Base-by-base conservation (phyloP, 92 coral and sea anemone genomes). In the Epizoanthus stellaris region DNA sequence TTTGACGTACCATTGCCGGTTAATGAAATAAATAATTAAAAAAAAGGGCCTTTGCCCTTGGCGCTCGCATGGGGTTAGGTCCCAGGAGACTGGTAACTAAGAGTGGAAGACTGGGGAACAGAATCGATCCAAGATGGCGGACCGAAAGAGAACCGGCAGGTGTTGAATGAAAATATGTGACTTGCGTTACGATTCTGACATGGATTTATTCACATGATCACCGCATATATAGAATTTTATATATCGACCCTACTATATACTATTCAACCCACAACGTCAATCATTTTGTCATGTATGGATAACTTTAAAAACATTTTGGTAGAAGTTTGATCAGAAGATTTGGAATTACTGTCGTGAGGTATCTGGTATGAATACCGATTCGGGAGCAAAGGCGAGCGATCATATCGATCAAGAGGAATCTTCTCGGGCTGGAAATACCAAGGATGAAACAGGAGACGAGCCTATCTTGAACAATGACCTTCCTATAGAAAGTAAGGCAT, bases 371-470 rank as follows among this genome's bases (percentile, higher is more conserved):
- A 71, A 62, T 43, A 62, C 71, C 4, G 59, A 79, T 43, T 20
- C 70, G n/a, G 82, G 64, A 9, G 42, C 25, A 62, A 45, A 63
- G 34, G 58, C 72, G 40, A 21, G n/a, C 57, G 25, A 63, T 74
- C 59, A 20, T 47, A 36, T 61, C 10, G 64, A 70, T 70, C 15
- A 10, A 25, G 76, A 20, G 17, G 36, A 43, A 20, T 70, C 52
- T 42, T 79, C 59, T 60, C 82, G 38, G 71, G 1, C 73, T 30
- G 60, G 20, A 40, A 79, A 63, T 45, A 21, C 52, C 13, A 13
- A 43, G 9, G 52, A 67, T 79, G 83, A 62, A 79, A 63, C 73
- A 40, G n/a, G 59, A 79, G 83, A 79, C 56, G 72, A 45, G 6
- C 7, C 17, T 4, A 40, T 5, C 25, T 13, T 19, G 15, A 15